Conservation (phyloP, 2,888 invertebrate genomes). For the Pammene fasciana region DNA sequence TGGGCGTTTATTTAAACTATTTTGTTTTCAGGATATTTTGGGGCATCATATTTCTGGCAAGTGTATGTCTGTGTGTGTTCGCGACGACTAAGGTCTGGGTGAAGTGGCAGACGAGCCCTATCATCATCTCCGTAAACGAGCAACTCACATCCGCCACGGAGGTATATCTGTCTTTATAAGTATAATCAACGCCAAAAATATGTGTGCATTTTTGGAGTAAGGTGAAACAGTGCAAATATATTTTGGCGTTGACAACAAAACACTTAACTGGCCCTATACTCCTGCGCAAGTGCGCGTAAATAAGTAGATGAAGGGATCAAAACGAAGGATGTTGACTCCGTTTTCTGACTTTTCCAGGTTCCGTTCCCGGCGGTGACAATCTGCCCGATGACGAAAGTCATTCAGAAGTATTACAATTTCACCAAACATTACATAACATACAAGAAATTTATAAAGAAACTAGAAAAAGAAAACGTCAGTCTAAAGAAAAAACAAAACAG, state of each 20-base stretch:
- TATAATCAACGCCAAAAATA: too few relatives aligned
- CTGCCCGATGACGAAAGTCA: neutral
- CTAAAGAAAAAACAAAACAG: neutral
- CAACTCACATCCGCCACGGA: neutral
- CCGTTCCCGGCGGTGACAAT: constrained; percentile 6
- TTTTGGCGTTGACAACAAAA: too few relatives aligned
- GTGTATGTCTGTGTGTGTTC: neutral
- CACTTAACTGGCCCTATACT: too few relatives aligned
- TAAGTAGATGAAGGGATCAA: too few relatives aligned
- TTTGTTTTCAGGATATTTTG: neutral
- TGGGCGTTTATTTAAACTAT: neutral
- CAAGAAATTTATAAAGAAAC: neutral
- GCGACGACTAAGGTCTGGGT: neutral
- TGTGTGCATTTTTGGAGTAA: too few relatives aligned
- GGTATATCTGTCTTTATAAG: neutral
- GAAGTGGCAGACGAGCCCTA: constrained; percentile 3
- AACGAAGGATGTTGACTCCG: too few relatives aligned
- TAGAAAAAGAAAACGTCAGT: neutral
- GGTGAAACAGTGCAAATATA: too few relatives aligned
- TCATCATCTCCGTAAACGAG: neutral
- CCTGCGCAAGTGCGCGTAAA: too few relatives aligned
- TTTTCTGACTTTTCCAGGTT: neutral
- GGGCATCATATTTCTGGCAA: neutral
- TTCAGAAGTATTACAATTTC: neutral
- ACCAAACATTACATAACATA: neutral